A percentile compares a stretch with the other conserved stretches of the same genome.
phyloP scores from a whole-genome alignment of 2,113 vertebrate species.

The Cryptotis parvus region DNA sequence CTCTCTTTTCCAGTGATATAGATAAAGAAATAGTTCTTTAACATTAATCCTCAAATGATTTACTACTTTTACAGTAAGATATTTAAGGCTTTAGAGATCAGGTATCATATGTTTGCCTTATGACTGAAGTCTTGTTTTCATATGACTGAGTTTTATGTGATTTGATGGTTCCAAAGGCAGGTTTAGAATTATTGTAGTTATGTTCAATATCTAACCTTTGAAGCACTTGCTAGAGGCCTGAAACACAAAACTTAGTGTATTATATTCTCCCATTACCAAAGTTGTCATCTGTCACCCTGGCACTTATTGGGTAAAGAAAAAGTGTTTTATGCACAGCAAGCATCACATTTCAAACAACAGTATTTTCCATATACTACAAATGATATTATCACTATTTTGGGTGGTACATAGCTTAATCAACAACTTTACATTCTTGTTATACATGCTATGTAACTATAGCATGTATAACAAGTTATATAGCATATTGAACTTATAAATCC shows the following conservation, averaged over 20 bases:
- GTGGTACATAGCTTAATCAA: constrained; percentile 16
- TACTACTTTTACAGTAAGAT: constrained; percentile 68
- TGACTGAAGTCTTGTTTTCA: constrained; percentile 70
- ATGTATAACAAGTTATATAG: too few relatives aligned
- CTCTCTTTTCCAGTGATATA: constrained; percentile 59
- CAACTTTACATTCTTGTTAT: constrained; percentile 23
- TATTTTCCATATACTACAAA: neutral
- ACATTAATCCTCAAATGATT: constrained; percentile 74
- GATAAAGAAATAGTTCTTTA: constrained; percentile 48
- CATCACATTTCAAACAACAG: neutral
- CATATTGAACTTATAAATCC: neutral
- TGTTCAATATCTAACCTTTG: constrained; percentile 80
- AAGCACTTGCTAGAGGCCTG: constrained; percentile 69
- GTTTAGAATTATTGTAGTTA: constrained; percentile 76
- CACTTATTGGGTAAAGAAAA: constrained; percentile 56
- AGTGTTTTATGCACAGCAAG: neutral
- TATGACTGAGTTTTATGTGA: constrained; percentile 79
- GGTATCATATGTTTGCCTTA: constrained; percentile 77
- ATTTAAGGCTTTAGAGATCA: constrained; percentile 76
- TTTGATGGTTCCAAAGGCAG: constrained; percentile 75
- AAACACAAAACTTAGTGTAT: constrained; percentile 68
- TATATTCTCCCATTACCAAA: constrained; percentile 41
- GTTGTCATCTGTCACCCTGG: constrained; percentile 47
- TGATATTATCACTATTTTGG: neutral
- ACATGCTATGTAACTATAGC: constrained; percentile 14